Base-by-base conservation (phyloP, 2,113 vertebrate genomes). In the Aphyosemion australe region DNA sequence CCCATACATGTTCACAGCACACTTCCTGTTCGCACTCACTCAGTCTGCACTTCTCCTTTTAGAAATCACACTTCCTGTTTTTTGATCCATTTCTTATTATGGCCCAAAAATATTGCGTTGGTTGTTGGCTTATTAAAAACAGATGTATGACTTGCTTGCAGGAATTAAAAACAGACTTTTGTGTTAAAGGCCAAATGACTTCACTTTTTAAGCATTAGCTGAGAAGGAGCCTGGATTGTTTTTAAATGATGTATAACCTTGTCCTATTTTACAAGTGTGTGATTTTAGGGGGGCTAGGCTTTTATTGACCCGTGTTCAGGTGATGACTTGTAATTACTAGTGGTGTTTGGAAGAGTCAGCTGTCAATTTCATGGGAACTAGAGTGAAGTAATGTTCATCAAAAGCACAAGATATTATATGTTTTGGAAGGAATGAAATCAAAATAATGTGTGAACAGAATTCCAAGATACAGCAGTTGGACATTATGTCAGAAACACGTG, bases 31-130 rank as follows among this genome's bases (percentile, higher is more conserved):
- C 61, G 55, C 50, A 61, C 61, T 82, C 67, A 69, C 80, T 84
- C 55, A 50, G 78, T 78, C 66, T 52, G 56, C 45, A 67, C 80
- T 91, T 89, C 89, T 89, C 50, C 79, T 87, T 91, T 91, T 85
- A 84, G 80, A 76, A 50, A 67, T 73, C 72, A 47, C 62, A 14
- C 84, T 88, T 91, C 89, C 89, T 87, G 84, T 91, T 91, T 90
- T 82, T 32, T 75, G 56, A 61, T 67, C 21, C 65, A 65, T 71
- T 69, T 83, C 67, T 73, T 69, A 60, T 78, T 71, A 58, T 57
- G 72, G 53, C 69, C 69, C 78, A 12, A 82, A 76, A 71, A 18
- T 31, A 15, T 65, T 47, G 66, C 39, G 43, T 74, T 42, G 54
- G 49, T 48, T n/a, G n/a, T n/a, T n/a, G 51, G 37, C 41, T 66